A percentile compares a stretch with the other conserved stretches of the same genome.
These are phyloP conservation scores for Callithrix jacchus DNA, from an alignment of 2,113 vertebrate species.

Conservation along the genomic window DNA sequence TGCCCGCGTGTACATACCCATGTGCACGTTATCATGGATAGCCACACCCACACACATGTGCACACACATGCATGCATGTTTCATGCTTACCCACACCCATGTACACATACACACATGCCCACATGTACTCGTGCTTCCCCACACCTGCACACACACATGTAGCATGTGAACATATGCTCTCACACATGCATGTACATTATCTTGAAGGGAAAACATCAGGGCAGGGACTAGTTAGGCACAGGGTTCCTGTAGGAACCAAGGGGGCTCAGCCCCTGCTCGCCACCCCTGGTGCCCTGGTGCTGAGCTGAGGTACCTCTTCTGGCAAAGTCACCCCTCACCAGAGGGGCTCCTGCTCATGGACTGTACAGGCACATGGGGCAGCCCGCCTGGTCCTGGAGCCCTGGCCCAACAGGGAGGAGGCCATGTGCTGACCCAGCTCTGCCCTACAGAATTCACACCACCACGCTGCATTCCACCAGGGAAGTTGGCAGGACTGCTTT, in stretches of 20 bases:
- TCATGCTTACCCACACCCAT: no score
- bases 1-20: no score
- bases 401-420: neutral
- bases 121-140: accelerated
- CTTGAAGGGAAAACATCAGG: neutral
- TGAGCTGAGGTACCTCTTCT: neutral
- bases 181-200: neutral
- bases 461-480: neutral
- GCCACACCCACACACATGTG: accelerated
- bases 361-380: neutral
- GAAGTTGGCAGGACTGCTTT: neutral
- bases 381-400: neutral
- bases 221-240: neutral
- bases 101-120: neutral
- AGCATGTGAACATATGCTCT: neutral
- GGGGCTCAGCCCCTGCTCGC: accelerated
- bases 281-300: neutral
- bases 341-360: neutral
- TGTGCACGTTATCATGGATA: no score
- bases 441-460: accelerated
- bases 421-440: neutral
- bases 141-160: accelerated
- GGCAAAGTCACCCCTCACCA: no score
- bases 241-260: neutral
- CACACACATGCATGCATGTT: no score